Evolutionary conservation across 2,888 invertebrate genomes (phyloP).

Genomic region (Cylloceria caligata): DNA sequence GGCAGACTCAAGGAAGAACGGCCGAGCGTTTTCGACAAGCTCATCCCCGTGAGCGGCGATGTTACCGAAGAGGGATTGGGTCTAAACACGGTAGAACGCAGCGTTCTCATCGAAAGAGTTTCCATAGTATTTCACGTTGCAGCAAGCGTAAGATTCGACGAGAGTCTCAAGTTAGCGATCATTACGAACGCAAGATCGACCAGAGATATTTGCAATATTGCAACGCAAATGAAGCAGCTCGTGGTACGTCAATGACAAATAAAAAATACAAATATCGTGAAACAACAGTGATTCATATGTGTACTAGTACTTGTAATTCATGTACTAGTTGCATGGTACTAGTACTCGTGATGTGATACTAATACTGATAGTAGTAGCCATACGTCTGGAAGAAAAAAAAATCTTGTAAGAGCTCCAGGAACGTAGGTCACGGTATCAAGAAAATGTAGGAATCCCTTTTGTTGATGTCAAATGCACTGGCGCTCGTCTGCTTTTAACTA

Average conservation of each 20-base stretch:
- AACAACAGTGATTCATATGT: too few species aligned
- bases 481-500: not conserved
- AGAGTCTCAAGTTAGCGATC: constrained; percentile 89
- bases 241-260: constrained; percentile 79
- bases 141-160: constrained; percentile 91
- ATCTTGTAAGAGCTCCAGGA: constrained; percentile 6
- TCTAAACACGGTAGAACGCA: constrained; percentile 83
- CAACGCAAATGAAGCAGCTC: constrained; percentile 86
- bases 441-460: constrained; percentile 56
- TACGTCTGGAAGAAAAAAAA: constrained; percentile 2
- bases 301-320: too few species aligned
- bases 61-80: constrained; percentile 87
- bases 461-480: not conserved
- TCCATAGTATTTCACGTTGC: constrained; percentile 88
- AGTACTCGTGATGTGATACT: constrained; percentile 2
- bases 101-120: constrained; percentile 85
- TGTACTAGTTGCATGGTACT: too few species aligned
- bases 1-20: constrained; percentile 86
- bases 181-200: constrained; percentile 89
- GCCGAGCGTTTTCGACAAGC: constrained; percentile 87
- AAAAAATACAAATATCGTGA: not conserved
- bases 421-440: constrained; percentile 35
- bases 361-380: not conserved
- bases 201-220: constrained; percentile 87
- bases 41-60: constrained; percentile 89